Percentiles rank a stretch among this genome's conserved stretches.
Conservation (phyloP, 2,113 vertebrate genomes). For the Tautogolabrus adspersus region DNA sequence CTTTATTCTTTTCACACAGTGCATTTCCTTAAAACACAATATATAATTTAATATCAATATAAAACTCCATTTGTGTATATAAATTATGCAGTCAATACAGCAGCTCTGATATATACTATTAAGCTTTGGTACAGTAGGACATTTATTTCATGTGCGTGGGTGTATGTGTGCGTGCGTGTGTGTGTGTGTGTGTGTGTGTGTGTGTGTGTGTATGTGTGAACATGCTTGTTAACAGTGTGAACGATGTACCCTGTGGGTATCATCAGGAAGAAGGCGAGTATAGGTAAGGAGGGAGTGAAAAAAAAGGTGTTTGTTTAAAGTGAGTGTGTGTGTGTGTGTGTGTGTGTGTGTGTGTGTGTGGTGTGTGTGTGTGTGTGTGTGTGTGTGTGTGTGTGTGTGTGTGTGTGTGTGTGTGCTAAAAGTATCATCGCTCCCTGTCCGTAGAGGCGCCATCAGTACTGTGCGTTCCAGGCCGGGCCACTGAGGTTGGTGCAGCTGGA, state of each 20-base stretch:
- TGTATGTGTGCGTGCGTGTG: conserved; percentile 21
- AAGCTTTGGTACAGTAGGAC: conserved; percentile 78
- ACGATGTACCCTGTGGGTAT: conserved; percentile 37
- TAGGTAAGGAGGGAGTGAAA: conserved; percentile 16
- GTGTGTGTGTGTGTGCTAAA: not conserved
- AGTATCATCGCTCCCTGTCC: conserved; percentile 21
- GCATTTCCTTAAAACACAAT: conserved; percentile 80
- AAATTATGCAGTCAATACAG: conserved; percentile 83
- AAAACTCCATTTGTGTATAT: conserved; percentile 83
- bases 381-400: conserved; percentile 1
- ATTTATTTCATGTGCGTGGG: conserved; percentile 40
- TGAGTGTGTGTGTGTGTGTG: conserved; percentile 9
- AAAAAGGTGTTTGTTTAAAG: conserved; percentile 41
- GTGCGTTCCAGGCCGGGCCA: conserved; percentile 88
- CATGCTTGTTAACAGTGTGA: conserved; percentile 41
- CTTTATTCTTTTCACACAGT: conserved; percentile 82
- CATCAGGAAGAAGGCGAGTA: conserved; percentile 21
- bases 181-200: conserved; percentile 16
- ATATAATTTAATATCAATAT: conserved; percentile 82
- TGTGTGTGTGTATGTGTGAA: conserved; percentile 25
- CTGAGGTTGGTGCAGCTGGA: conserved; percentile 89
- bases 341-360: not conserved
- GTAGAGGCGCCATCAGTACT: conserved; percentile 84
- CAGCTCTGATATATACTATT: conserved; percentile 77
- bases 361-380: not conserved